These are phyloP conservation scores for Cyclophora punctaria DNA, from an alignment of 2,888 invertebrate genomes.

Conservation along the genomic window DNA sequence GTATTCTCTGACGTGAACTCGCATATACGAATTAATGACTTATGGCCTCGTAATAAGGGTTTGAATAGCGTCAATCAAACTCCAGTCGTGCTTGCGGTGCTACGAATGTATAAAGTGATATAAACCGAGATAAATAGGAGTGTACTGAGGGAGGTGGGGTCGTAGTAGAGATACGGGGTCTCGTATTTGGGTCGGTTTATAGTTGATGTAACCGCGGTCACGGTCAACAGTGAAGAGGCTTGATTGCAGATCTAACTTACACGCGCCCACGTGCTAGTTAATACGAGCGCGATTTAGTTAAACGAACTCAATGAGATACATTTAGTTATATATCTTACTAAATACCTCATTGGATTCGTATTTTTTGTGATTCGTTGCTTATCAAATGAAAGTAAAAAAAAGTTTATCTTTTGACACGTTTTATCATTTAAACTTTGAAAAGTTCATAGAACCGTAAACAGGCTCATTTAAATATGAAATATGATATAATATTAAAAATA, in stretches of 20 bases:
- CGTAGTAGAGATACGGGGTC: slow-evolving; percentile 25
- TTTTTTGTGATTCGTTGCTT: background rate
- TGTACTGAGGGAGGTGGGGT: slow-evolving; percentile 4
- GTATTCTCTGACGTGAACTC: slow-evolving; percentile 14
- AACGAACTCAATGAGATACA: too few relatives aligned
- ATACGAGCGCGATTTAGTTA: too few relatives aligned
- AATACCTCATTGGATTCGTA: background rate
- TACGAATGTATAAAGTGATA: slow-evolving; percentile 22
- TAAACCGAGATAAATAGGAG: slow-evolving; percentile 6
- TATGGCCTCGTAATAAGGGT: slow-evolving; percentile 20
- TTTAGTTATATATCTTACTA: too few relatives aligned
- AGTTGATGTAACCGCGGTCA: slow-evolving; percentile 45
- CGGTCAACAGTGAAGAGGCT: slow-evolving; percentile 49
- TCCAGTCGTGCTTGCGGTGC: slow-evolving; percentile 11
- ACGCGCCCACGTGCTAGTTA: slow-evolving; percentile 5
- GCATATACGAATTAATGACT: slow-evolving; percentile 20
- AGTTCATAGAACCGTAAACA: background rate
- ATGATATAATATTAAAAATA: too few relatives aligned
- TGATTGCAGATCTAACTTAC: slow-evolving; percentile 48
- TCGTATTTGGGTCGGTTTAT: slow-evolving; percentile 37
- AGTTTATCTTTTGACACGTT: background rate
- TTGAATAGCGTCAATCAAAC: slow-evolving; percentile 20
- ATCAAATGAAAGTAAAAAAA: background rate
- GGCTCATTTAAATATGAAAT: too few relatives aligned
- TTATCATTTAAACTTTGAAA: background rate